phyloP scores from a whole-genome alignment of 2,113 vertebrate genomes.

The Pterophyllum scalare region DNA sequence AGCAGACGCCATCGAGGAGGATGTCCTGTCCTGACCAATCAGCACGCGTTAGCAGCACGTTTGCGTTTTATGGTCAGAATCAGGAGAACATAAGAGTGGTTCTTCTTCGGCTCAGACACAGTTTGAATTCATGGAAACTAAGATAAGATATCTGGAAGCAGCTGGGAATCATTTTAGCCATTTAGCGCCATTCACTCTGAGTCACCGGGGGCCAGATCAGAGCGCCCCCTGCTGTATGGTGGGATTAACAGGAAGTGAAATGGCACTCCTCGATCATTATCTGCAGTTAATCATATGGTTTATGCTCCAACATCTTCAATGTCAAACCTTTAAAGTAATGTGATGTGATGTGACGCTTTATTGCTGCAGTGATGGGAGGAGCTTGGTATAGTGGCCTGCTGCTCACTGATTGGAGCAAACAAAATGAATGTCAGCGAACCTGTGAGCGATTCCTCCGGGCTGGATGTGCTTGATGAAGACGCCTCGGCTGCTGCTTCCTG shows the following conservation, averaged over 20 bases:
- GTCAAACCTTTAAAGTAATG: not conserved
- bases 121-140: too few species aligned
- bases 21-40: too few species aligned
- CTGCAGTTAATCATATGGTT: too few species aligned
- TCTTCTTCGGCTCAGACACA: too few species aligned
- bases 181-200: not conserved
- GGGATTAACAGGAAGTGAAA: not conserved
- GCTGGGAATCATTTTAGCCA: too few species aligned
- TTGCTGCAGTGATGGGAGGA: not conserved
- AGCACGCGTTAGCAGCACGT: too few species aligned
- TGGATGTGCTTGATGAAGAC: slow-evolving; percentile 94
- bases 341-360: not conserved
- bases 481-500: slow-evolving; percentile 80
- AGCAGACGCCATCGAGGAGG: too few species aligned
- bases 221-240: not conserved
- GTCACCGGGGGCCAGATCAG: not conserved
- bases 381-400: not conserved
- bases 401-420: not conserved
- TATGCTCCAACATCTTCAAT: not conserved
- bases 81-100: too few species aligned
- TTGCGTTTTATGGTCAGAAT: too few species aligned
- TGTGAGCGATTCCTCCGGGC: slow-evolving; percentile 90
- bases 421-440: slow-evolving; percentile 59
- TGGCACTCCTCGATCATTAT: too few species aligned
- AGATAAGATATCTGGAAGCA: too few species aligned